Evolutionary conservation across 2,113 vertebrate genomes (phyloP), one percentile per base, ranked within the genome.

Genomic region (Aspiorhynchus laticeps): DNA sequence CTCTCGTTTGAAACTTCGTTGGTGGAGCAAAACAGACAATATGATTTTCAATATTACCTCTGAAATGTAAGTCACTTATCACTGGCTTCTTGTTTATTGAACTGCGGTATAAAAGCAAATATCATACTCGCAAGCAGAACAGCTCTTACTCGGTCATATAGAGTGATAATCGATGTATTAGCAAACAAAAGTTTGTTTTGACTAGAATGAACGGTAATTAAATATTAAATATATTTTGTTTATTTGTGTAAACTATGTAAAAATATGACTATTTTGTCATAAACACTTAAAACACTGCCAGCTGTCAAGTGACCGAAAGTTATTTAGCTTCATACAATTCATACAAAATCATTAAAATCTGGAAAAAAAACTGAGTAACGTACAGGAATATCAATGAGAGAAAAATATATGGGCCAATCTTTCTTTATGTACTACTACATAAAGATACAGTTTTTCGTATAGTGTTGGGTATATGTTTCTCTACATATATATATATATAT

Each of bases 211-310:
- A 61, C 48, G 2, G 8, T 38, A 80, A 80, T n/a, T n/a, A n/a
- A n/a, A n/a, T n/a, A 28, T 43, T 19, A 10, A 19, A 26, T 26
- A 1, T 43, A 38, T 59, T 36, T 36, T 63, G 21, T 80, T 81
- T 63, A 63, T 80, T 79, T 43, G 14, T 81, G 19, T 41, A 63
- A 80, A 63, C 33, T 80, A 61, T 1, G 15, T 43, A 43, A 36
- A 81, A 80, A 81, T 63, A 80, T 80, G 19, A 56, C 43, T 28
- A 61, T 14, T 80, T 3, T 61, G 17, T 59, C n/a, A n/a, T n/a
- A n/a, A n/a, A n/a, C n/a, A n/a, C n/a, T n/a, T n/a, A n/a, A 80
- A 80, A 61, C 53, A 61, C 6, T 38, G 12, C 11, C 24, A 80
- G 10, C 51, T 79, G 33, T 15, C 48, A 79, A 10, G 21, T 59